Evolutionary conservation across 2,888 invertebrate species (phyloP).

Genomic region (Ischnus inquisitorius): DNA sequence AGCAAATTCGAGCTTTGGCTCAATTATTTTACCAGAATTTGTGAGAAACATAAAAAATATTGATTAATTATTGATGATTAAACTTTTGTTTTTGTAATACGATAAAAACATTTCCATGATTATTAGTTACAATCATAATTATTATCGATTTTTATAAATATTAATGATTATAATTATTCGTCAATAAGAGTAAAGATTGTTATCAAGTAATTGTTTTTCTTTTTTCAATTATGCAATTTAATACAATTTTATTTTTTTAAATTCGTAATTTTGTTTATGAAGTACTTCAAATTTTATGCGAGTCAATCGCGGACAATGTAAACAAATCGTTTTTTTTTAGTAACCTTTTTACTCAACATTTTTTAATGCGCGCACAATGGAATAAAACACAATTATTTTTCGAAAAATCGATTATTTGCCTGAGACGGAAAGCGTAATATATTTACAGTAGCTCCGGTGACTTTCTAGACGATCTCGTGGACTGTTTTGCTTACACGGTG

Average conservation of each 20-base stretch:
- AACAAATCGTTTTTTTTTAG: too few species aligned
- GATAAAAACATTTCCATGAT: too few species aligned
- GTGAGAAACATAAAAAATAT: too few species aligned
- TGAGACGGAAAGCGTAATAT: neutral
- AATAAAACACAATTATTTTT: neutral
- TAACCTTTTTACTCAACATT: neutral
- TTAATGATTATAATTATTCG: too few species aligned
- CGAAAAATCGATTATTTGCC: neutral
- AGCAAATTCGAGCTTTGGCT: too few species aligned
- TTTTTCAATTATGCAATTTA: neutral
- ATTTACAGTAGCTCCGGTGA: constrained; percentile 33
- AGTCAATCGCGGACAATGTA: neutral
- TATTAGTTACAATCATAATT: too few species aligned
- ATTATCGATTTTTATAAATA: too few species aligned
- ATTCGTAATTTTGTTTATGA: neutral
- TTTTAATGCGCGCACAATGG: neutral
- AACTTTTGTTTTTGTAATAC: too few species aligned
- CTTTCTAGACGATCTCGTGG: constrained; percentile 61
- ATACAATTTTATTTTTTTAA: neutral
- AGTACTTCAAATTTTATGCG: neutral
- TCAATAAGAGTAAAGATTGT: too few species aligned
- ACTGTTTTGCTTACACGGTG: constrained; percentile 68
- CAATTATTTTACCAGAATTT: too few species aligned
- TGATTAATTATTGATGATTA: too few species aligned
- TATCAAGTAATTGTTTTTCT: too few species aligned